Base-by-base conservation (phyloP, 2,888 invertebrate species). In the Ephialtes manifestator region DNA sequence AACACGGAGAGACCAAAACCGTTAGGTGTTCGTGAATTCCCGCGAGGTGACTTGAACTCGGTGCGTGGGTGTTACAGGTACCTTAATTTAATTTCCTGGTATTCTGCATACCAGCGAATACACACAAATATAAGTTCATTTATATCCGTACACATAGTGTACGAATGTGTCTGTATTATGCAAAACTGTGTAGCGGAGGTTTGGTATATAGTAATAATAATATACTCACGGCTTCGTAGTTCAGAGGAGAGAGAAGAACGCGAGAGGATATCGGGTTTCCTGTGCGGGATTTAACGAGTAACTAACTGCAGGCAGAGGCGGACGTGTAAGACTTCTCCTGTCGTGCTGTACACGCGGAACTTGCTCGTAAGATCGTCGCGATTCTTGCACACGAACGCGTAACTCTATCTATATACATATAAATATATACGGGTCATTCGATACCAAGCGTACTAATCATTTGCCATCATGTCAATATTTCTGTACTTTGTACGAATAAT, bases 191-290 rank as follows among this genome's bases (percentile, higher is more conserved):
- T 24, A 43, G 48, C 51, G 15, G 60, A 51, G 51, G 35, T 63
- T 46, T 46, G 46, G 74, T 35, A 24, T 28, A 58, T 65, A 46
- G 51, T 20, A 51, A 76, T 46, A 75, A 51, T 58, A 48, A 31
- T 55, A 60, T 24, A 53, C 48, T 65, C 65, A 76, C 65, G 10
- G 13, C n/a, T n/a, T n/a, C 4, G 48, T 13, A 63, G 51, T 48
- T 15, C 15, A 15, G 51, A 51, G 31, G 60, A 48, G 15, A 20
- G 51, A 76, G 46, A n/a, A 20, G 75, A 76, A 75, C 48, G 75
- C 53, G 75, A 76, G 75, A 1, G 2, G 51, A 65, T 76, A 76
- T 76, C 75, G 75, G 39, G 75, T 75, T 75, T 75, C 75, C 75
- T 51, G 75, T 51, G 65, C 51, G 63, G 51, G 75, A 65, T 53